Percentiles rank a stretch among this genome's conserved stretches.
phyloP scores from a whole-genome alignment of 2,113 vertebrate genomes.

The Lasiurus borealis region DNA sequence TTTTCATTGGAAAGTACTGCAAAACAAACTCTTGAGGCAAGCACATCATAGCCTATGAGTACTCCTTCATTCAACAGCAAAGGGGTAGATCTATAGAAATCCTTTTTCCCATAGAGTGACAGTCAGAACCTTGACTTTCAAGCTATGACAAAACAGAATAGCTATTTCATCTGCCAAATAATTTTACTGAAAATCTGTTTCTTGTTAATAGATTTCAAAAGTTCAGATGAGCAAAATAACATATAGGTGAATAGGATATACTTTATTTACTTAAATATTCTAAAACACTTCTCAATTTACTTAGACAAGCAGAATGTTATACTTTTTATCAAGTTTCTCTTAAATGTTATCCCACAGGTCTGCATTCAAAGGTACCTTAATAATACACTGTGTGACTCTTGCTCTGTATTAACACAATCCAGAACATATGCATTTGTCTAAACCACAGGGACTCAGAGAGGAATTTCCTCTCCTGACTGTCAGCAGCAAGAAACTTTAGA shows the following conservation, averaged over 20 bases:
- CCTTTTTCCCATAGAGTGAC: background rate
- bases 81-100: background rate
- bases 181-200: background rate
- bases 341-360: background rate
- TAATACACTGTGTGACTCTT: background rate
- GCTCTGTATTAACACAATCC: background rate
- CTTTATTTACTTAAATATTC: background rate
- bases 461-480: background rate
- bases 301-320: background rate
- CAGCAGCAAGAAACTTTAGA: background rate
- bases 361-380: background rate
- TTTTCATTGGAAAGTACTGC: background rate
- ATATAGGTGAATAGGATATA: background rate
- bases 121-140: background rate
- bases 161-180: background rate
- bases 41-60: background rate
- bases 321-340: background rate
- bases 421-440: background rate
- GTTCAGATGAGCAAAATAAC: background rate
- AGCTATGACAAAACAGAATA: background rate
- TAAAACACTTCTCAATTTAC: background rate
- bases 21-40: background rate
- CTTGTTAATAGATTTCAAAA: background rate
- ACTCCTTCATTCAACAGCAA: background rate
- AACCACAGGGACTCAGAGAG: background rate